Evolutionary conservation across 1,140 invertebrate species (phyloP).

Genomic region (Pseudomyrmex cubaensis): DNA sequence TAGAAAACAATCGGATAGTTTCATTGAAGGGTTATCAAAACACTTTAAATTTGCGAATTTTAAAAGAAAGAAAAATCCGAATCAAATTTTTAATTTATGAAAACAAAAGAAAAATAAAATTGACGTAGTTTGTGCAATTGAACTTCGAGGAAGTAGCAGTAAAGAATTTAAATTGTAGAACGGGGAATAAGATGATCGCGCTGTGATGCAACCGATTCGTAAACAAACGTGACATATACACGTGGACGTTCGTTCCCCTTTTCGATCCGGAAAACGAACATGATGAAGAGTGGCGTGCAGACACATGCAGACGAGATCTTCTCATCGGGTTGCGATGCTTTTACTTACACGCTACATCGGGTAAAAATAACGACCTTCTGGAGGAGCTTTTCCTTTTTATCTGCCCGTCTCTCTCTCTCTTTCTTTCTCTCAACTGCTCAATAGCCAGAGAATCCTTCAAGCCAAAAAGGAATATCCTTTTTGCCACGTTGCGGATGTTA

Average conservation of each 20-base stretch:
- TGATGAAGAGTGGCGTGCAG: background rate
- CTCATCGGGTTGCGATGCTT: background rate
- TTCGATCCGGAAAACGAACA: background rate
- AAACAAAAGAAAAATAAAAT: background rate
- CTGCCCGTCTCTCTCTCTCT: background rate
- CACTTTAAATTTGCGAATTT: background rate
- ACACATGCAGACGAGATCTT: background rate
- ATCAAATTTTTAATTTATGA: background rate
- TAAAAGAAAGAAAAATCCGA: background rate
- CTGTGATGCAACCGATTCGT: conserved; percentile 27
- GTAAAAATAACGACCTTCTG: background rate
- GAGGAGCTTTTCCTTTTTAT: background rate
- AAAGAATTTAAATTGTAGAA: too few species aligned
- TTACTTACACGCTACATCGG: conserved; percentile 42
- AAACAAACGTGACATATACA: conserved; percentile 42
- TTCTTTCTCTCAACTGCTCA: background rate
- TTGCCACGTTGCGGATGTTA: background rate
- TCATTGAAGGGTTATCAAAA: background rate
- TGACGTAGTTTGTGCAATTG: background rate
- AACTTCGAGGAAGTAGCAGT: too few species aligned
- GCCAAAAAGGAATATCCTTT: background rate
- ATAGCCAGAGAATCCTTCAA: background rate
- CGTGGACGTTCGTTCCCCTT: conserved; percentile 21
- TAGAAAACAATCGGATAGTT: background rate
- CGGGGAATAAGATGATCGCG: background rate